Base-by-base conservation (phyloP, 2,113 vertebrate species). In the Neolamprologus tretocephalus region DNA sequence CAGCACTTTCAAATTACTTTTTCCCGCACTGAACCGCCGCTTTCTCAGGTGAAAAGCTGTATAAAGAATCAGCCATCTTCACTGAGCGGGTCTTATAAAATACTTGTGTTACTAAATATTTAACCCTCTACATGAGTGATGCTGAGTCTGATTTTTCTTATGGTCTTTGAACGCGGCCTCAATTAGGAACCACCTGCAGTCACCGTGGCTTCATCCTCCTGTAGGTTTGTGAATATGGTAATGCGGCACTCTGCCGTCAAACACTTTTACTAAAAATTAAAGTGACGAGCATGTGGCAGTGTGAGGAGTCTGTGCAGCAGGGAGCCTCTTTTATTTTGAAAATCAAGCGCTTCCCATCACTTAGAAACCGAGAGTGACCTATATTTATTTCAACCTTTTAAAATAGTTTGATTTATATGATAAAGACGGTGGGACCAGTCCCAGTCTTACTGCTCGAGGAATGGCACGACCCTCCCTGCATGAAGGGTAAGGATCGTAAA, bases 171-270 rank as follows among this genome's bases (percentile, higher is more conserved):
- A 53, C 40, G 54, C 11, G 80, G 54, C 37, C 42, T 61, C 49
- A 73, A 12, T 21, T 61, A 58, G 71, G 79, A 89, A 35, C 68
- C 87, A 89, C 89, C 91, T 92, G 87, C 37, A 17, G 12, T 31
- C 45, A 45, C 53, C 19, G 73, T 28, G n/a, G 31, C 63, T 86
- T 78, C 6, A 26, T 58, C 55, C 82, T 79, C 16, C 68, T 55
- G 54, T 31, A 55, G 66, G n/a, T 82, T 54, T 63, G 78, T 40
- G 84, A 68, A n/a, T 26, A 12, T 75, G 75, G 14, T 61, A 61
- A 58, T 21, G 68, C 8, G 14, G 21, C 68, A 75, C 71, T 28
- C 9, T 75, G 2, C 42, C 13, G 17, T 75, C 16, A 19, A 49
- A 75, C 23, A 19, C 23, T 8, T 49, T 75, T 3, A 75, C 45